Conservation (phyloP, 2,113 vertebrate species). For the Boulengeromyrus knoepffleri region DNA sequence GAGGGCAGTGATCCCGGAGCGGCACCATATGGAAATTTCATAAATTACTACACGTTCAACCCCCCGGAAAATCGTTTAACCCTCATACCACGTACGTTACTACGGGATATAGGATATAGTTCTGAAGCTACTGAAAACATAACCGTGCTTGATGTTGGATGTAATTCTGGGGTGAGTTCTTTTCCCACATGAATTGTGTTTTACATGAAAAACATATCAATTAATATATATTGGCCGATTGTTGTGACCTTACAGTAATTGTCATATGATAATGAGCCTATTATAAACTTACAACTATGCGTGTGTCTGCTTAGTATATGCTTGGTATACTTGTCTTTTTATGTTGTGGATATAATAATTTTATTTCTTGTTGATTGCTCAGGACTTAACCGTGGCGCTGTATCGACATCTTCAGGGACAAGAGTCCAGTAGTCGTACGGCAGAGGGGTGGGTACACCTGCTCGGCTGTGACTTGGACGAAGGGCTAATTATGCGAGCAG, state of each 20-base stretch:
- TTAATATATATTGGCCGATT: not conserved
- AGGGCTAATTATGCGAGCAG: constrained; percentile 66
- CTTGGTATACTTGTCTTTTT: not conserved
- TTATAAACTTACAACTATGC: not conserved
- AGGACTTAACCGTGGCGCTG: constrained; percentile 83
- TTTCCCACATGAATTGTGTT: not conserved
- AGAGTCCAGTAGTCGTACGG: not conserved
- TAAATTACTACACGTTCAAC: constrained; percentile 82
- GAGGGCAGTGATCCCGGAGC: constrained; percentile 66
- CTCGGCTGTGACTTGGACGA: constrained; percentile 86
- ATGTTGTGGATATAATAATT: not conserved
- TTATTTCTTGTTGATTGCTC: constrained; percentile 17
- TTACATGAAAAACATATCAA: not conserved
- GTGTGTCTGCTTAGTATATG: not conserved
- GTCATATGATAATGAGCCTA: not conserved
- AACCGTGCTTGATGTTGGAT: constrained; percentile 82
- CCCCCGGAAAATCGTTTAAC: constrained; percentile 75
- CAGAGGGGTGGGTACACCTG: constrained; percentile 51
- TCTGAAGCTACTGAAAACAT: constrained; percentile 36
- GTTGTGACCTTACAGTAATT: not conserved
- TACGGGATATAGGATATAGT: constrained; percentile 50
- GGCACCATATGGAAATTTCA: constrained; percentile 83
- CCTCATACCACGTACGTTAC: constrained; percentile 67
- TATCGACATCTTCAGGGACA: constrained; percentile 69
- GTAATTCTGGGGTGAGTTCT: constrained; percentile 81